Percentiles rank a stretch among this genome's conserved stretches.
phyloP scores from a whole-genome alignment of 53 echinoderm and acorn worm genomes.

The Holothuria scabra region DNA sequence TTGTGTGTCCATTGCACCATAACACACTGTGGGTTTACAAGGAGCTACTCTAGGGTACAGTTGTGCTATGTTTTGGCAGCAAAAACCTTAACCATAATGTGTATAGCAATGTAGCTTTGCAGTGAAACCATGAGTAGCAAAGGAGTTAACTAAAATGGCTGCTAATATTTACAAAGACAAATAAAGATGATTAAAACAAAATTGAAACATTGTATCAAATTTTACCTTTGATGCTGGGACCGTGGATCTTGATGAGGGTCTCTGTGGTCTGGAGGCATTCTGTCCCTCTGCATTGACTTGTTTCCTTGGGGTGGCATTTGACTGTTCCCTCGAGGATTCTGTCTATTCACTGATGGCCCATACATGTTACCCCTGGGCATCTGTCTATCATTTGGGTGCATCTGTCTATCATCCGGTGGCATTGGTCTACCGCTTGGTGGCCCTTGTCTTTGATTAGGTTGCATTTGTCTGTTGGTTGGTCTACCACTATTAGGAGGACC shows the following conservation, averaged over 20 bases:
- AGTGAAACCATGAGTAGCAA: no score
- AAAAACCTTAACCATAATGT: no score
- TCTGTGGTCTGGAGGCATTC: constrained; percentile 9
- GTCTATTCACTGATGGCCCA: constrained; percentile 25
- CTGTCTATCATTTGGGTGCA: constrained; percentile 58
- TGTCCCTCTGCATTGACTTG: constrained; percentile 1
- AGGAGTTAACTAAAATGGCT: no score
- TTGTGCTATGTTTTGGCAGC: no score
- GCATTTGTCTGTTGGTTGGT: constrained; percentile 17
- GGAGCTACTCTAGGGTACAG: no score
- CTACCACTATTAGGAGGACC: constrained; percentile 8
- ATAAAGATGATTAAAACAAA: neutral
- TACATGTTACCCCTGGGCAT: constrained; percentile 46
- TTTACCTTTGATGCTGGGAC: constrained; percentile 55
- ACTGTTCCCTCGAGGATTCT: constrained; percentile 24
- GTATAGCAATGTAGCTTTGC: no score
- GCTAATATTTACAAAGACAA: no score
- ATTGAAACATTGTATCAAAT: neutral
- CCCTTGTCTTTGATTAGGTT: constrained; percentile 18
- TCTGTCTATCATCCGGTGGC: neutral
- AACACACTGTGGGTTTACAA: no score
- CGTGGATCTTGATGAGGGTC: constrained; percentile 41
- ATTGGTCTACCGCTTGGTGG: constrained; percentile 29
- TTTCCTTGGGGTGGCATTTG: constrained; percentile 38
- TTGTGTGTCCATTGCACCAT: no score